Base-by-base conservation (phyloP, 2,888 invertebrate species). In the Heliothis peltigera region DNA sequence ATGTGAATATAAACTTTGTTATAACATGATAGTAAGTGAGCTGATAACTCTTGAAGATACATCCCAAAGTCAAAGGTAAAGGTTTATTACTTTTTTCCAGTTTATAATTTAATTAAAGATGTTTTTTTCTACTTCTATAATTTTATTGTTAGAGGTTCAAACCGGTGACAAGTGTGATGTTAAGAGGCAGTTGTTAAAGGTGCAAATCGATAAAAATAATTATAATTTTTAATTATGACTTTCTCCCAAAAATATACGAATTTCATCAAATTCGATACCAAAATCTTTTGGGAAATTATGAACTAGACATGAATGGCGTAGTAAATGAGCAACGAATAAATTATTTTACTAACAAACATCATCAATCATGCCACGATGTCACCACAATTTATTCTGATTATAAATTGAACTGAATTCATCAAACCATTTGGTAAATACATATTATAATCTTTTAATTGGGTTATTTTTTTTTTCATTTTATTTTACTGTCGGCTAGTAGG, bases 1-100 rank as follows among this genome's bases (percentile, higher is more conserved):
- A 84, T 83, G 87, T 88, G 84, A 85, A 70, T 71, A 58, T 67
- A 78, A 83, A 82, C 77, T 83, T 87, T 55, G 44, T 75, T 80
- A 70, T 80, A 82, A 67, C 66, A 81, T 82, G 84, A 58, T 70
- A 78, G 58, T 73, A 78, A 75, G 80, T 78, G 67, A 70, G 32
- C 77, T 72, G 65, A 59, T 60, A 48, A 70, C 64, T 74, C 18
- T 77, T 67, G 79, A 75, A 77, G 79, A 70, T 67, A 69, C 48
- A 66, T 56, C 56, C 56, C 44, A 35, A 44, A 64, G 18, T 62
- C 70, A 70, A 83, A 82, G 81, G 82, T 82, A 83, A 77, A 42
- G 28, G 64, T 61, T 32, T 4, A 5, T n/a, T 15, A 46, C 62
- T 43, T 65, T 77, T 46, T 46, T 4, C 21, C 3, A 0, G n/a